Base-by-base conservation (phyloP, 2,113 vertebrate genomes). In the Takifugu flavidus region DNA sequence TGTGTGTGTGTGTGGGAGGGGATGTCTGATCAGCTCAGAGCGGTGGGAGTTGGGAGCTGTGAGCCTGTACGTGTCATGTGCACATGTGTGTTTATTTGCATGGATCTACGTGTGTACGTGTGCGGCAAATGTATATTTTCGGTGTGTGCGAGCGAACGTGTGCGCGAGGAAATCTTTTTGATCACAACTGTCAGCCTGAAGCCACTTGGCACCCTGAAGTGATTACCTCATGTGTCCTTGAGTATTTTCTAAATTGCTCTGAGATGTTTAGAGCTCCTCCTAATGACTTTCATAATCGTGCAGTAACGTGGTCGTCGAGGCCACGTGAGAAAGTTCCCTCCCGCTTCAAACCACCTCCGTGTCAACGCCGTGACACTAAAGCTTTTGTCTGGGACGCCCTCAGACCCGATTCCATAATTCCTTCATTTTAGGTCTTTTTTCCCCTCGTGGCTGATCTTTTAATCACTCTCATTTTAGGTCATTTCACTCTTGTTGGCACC, bases 131-230 rank as follows among this genome's bases (percentile, higher is more conserved):
- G 76, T 74, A 74, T 82, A 74, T 82, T 68, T 78, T 70, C 25
- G 43, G 49, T 73, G 67, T 59, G 76, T 14, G 59, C 2, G 25
- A 1, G 3, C 43, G 28, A n/a, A 56, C 50, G 53, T 59, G 67
- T n/a, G 59, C 43, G 28, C 70, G 46, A 61, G 74, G 65, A 81
- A 56, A 71, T 88, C 79, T 89, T 91, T 94, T 91, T 92, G 91
- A 93, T 90, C 86, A 79, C 85, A 65, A 67, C 59, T 82, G 74
- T 82, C 82, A 82, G 2, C 50, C 56, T 56, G 79, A 75, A 76
- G 75, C 64, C 53, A 53, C 55, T 78, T 84, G 75, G 80, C 67
- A 77, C 67, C 78, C 67, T 59, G 65, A 59, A 78, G 53, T 65
- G 52, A 79, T 91, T 79, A 86, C 86, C 80, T 89, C 84, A 87